Base-by-base conservation (phyloP, 92 coral and sea anemone species). In the Nematostella vectensis region DNA sequence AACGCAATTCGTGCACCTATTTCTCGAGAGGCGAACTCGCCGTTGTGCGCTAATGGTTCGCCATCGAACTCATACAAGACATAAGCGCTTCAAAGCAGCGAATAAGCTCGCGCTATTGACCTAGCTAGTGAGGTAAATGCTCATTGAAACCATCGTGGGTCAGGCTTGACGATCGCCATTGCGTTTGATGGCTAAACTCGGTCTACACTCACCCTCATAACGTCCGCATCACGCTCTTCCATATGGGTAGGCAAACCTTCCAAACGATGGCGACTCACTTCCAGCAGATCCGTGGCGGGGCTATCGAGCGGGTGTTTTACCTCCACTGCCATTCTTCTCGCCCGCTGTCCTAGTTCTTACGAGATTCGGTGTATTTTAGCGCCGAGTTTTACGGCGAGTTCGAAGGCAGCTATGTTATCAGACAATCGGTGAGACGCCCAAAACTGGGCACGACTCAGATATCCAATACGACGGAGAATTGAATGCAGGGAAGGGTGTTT, bases 201-300 rank as follows among this genome's bases (percentile, higher is more conserved):
- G n/a, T n/a, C n/a, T n/a, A 33, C 40, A 62, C 95, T 58, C 31
- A 81, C 95, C 95, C 83, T 72, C 83, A 85, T 66, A 4, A 81
- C 88, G 52, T 70, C 95, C 4, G 87, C 88, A 62, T 85, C 95
- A 25, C 95, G 95, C 33, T 85, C 95, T 50, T 85, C 95, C 83
- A 85, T 78, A 77, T 74, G 85, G 53, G 87, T 78, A 47, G 95
- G 83, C 43, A 85, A 65, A 57, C 89, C 89, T 78, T 85, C 88
- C 54, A 85, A 61, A 29, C 95, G 72, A 45, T 85, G 95, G 40
- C 95, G 78, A 58, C 95, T 85, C 39, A 85, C 95, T 69, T 85
- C 95, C 16, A 85, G 58, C 65, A 85, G 70, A 74, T 85, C 95
- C 11, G 88, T 71, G 68, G 85, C 72, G 25, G 95, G 91, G 62